Evolutionary conservation across 2,113 vertebrate genomes (phyloP).

Genomic region (Agapornis roseicollis): DNA sequence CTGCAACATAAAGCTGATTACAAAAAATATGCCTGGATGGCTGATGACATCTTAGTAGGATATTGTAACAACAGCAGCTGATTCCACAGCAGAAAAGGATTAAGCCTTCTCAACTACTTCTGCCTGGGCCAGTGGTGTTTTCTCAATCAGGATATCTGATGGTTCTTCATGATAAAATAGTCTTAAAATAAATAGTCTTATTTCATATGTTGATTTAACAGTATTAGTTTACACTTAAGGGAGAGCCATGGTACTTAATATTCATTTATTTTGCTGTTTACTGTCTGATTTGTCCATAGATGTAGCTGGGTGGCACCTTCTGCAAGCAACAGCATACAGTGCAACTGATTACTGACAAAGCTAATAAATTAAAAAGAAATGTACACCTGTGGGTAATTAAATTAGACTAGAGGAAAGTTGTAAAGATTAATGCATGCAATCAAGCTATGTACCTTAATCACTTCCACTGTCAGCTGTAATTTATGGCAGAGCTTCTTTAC

Average conservation of each 20-base stretch:
- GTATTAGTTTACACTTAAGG: not conserved
- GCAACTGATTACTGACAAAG: constrained; percentile 51
- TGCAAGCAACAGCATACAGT: not conserved
- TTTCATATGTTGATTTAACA: not conserved
- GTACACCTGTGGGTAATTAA: constrained; percentile 60
- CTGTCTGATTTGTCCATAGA: not conserved
- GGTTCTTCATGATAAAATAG: not conserved
- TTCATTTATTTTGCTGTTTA: not conserved
- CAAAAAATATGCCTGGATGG: not conserved
- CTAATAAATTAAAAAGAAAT: constrained; percentile 66
- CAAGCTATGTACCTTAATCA: constrained; percentile 64
- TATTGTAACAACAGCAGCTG: not conserved
- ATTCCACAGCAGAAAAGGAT: not conserved
- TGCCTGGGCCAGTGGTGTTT: not conserved
- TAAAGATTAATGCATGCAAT: constrained; percentile 69
- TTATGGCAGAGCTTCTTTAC: constrained; percentile 36
- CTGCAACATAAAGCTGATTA: not conserved
- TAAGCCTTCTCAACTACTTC: not conserved
- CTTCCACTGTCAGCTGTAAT: constrained; percentile 62
- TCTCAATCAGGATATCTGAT: not conserved
- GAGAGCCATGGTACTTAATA: not conserved
- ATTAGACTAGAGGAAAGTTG: constrained; percentile 55
- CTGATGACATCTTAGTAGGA: not conserved
- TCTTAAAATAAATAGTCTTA: not conserved
- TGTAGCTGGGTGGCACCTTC: not conserved